These are phyloP conservation scores for Dyspetes luteomarginatus DNA, from an alignment of 2,888 invertebrate genomes.

Conservation along the genomic window DNA sequence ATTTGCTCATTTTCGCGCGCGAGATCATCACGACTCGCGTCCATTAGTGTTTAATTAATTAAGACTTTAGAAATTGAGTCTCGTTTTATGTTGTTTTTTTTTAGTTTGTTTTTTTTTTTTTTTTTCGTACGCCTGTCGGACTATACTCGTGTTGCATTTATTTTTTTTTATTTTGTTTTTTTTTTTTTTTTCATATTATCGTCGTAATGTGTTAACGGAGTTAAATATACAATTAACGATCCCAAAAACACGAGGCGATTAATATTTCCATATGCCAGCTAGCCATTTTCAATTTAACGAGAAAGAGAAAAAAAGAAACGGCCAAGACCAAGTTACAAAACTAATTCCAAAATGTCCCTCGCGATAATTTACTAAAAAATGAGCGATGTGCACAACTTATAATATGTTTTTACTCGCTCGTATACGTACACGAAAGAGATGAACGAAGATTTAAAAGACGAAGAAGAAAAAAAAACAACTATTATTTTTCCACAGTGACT, in stretches of 20 bases:
- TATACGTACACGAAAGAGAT: conserved; percentile 44
- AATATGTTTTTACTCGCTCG: conserved; percentile 37
- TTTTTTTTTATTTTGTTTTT: too few relatives aligned
- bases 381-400: conserved; percentile 5
- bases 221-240: background rate
- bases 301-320: background rate
- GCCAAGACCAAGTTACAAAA: background rate
- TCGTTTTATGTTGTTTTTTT: background rate
- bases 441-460: conserved; percentile 50
- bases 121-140: background rate
- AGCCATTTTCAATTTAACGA: too few relatives aligned
- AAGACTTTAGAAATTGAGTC: background rate
- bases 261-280: background rate
- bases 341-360: background rate
- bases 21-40: background rate
- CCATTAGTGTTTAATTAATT: conserved; percentile 7
- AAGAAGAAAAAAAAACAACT: conserved; percentile 44
- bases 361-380: conserved; percentile 3
- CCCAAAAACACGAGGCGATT: background rate
- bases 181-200: too few relatives aligned
- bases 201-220: background rate
- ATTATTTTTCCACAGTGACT: conserved; percentile 66
- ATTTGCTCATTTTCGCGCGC: background rate
- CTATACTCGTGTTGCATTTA: conserved; percentile 6
- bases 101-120: conserved; percentile 11